These are phyloP conservation scores for Ceryle rudis DNA, from an alignment of 2,797 vertebrate species.

Conservation along the genomic window DNA sequence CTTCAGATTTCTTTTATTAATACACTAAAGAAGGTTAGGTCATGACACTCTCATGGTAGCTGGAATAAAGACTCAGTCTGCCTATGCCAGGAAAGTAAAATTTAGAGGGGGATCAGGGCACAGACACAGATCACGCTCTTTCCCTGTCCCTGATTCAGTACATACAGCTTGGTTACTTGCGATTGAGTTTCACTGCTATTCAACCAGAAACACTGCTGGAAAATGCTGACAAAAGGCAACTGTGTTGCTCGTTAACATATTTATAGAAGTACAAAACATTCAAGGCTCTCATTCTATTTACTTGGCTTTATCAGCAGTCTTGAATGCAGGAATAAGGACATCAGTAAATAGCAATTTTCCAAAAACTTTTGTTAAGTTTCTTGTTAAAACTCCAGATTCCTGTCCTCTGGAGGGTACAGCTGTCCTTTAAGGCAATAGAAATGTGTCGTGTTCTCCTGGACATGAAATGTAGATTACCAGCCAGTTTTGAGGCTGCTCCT, in stretches of 20 bases:
- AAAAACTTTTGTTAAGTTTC: not conserved
- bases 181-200: not conserved
- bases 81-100: not conserved
- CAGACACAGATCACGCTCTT: not conserved
- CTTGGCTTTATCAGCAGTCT: not conserved
- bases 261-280: not conserved
- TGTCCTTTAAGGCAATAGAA: not conserved
- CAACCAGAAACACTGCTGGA: not conserved
- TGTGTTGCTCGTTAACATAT: not conserved
- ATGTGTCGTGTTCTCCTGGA: not conserved
- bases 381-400: not conserved
- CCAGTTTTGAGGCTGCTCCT: not conserved
- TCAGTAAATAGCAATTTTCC: not conserved
- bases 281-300: not conserved
- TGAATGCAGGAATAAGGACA: not conserved
- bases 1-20: not conserved
- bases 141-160: not conserved
- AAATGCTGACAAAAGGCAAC: conserved; percentile 30
- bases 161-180: not conserved
- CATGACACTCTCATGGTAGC: not conserved
- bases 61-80: not conserved
- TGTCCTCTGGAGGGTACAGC: not conserved
- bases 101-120: not conserved
- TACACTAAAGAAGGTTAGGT: not conserved
- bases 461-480: not conserved